Evolutionary conservation across 2,888 invertebrate species (phyloP), one percentile per base, ranked within the genome.

Genomic region (Lathronympha strigana): DNA sequence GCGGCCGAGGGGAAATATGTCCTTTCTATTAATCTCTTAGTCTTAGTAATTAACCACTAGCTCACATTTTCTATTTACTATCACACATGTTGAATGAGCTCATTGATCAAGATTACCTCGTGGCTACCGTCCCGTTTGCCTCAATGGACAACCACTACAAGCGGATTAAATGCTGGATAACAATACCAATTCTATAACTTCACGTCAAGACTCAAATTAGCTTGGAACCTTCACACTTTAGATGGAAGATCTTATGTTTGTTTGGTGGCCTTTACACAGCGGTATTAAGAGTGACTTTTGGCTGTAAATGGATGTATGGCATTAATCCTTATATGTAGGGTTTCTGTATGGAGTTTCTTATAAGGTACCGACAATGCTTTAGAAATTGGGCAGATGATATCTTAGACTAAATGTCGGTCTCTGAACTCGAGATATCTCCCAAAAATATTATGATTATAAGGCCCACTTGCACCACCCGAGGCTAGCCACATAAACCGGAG

Each of bases 81-180:
- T 63, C 38, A 25, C 43, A 58, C 50, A 57, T 43, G 57, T 57
- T 63, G 63, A 63, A 63, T 57, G 63, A 58, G 50, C 50, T 63
- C 63, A 58, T 63, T 63, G 57, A 63, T 63, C 63, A 63, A 63
- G 63, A 63, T 63, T 63, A 63, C 57, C 50, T 51, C 51, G 57
- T 28, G 47, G 55, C 57, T 63, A 47, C 62, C 53, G 50, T 43
- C 43, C 43, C 53, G 53, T 21, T 61, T 33, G 61, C 57, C 50
- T 50, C 57, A 51, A 63, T 63, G 57, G 57, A 50, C 57, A 38
- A 43, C 57, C 21, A 51, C 63, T 63, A 57, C 51, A 43, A 15
- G 50, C 23, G 40, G 51, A 61, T 61, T 51, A 61, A 33, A 11
- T 9, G 11, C 21, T 2, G 13, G 21, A 9, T 8, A 49, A 13